These are phyloP conservation scores for Oedothorax gibbosus DNA, from an alignment of 1,140 invertebrate species.

Conservation along the genomic window DNA sequence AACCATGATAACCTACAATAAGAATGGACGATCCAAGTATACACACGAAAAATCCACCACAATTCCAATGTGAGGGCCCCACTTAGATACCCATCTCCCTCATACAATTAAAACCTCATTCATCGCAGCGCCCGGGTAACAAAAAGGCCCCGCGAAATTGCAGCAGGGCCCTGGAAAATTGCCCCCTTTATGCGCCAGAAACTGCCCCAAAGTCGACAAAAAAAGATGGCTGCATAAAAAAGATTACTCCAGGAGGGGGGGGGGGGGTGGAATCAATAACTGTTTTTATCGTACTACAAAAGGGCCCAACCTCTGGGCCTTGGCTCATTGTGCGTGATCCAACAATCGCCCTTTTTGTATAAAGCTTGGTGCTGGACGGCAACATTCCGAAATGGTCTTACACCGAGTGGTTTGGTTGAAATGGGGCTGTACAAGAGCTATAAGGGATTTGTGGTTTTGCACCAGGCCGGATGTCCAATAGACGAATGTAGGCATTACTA, in stretches of 20 bases:
- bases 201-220: slow-evolving; percentile 25
- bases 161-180: slow-evolving; percentile 37
- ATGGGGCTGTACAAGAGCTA: too few relatives aligned
- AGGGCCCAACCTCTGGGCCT: slow-evolving; percentile 3
- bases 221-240: slow-evolving; percentile 3
- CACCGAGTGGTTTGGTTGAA: too few relatives aligned
- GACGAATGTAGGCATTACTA: too few relatives aligned
- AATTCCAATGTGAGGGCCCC: not conserved
- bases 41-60: not conserved
- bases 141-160: slow-evolving; percentile 11
- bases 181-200: slow-evolving; percentile 38
- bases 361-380: slow-evolving; percentile 6
- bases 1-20: too few relatives aligned
- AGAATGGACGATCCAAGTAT: too few relatives aligned
- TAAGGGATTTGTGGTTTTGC: too few relatives aligned
- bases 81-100: not conserved
- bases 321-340: slow-evolving; percentile 36
- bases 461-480: too few relatives aligned
- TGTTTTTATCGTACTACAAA: slow-evolving; percentile 47
- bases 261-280: slow-evolving; percentile 31
- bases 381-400: too few relatives aligned
- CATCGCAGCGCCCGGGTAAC: not conserved
- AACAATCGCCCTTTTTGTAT: not conserved
- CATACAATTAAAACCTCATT: not conserved
- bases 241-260: not conserved